Base-by-base conservation (phyloP, 2,888 invertebrate species). In the Philhelius pedissequus region DNA sequence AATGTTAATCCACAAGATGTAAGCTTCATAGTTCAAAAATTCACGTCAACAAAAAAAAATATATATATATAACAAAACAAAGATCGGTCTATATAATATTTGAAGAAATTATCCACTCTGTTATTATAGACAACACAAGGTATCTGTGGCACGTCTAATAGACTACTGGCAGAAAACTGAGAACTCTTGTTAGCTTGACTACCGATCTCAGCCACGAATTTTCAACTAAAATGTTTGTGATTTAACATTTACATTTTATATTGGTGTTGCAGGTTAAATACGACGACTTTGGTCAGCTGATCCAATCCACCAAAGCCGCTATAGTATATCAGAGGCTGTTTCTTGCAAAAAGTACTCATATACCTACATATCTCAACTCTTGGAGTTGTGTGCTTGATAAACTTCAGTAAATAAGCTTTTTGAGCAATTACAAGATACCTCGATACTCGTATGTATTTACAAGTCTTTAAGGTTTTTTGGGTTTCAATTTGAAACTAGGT, bases 241-340 rank as follows among this genome's bases (percentile, higher is more conserved):
- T 56, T 84, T 80, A 79, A 76, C 80, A 71, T 80, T 75, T 71
- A 76, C 80, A 76, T 80, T 84, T 80, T 84, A 84, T 84, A 84
- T 54, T 60, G 64, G 50, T n/a, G n/a, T 22, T 48, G 50, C 30
- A 2, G 60, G 58, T 22, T 54, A 18, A 54, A 48, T 79, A 74
- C 69, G 40, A 32, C 35, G 40, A 32, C 35, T 48, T 52, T 60
- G 60, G 60, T 71, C 80, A 80, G 84, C 79, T 80, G 84, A 66
- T 79, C 13, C 7, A 18, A 15, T 60, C 8, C n/a, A n/a, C n/a
- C n/a, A n/a, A n/a, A 13, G 60, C 25, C 40, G 58, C 48, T 56
- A 32, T 27, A 15, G 73, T 71, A 43, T 54, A 25, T 43, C 73
- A 73, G 76, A 38, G 32, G 27, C 45, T 43, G 43, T 30, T 43